Conservation (phyloP, 2,113 vertebrate genomes). For the chimpanzee (Pan troglodytes) region NHGRI_mPanTro3-v2.1_pri NC_072402.2:105587001-105587500, state of each 20-base stretch:
- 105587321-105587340: slow-evolving; percentile 18
- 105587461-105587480: neutral
- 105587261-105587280: neutral
- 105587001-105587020: neutral
- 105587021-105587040: neutral
- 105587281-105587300: slow-evolving; percentile 32
- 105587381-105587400: neutral
- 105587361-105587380: neutral
- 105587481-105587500: slow-evolving; percentile 63
- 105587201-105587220: slow-evolving; percentile 25
- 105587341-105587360: slow-evolving; percentile 46
- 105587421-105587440: slow-evolving; percentile 38
- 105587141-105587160: slow-evolving; percentile 9
- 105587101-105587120: neutral
- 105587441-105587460: slow-evolving; percentile 28
- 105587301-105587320: neutral
- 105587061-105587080: neutral
- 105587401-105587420: slow-evolving; percentile 1
- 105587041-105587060: slow-evolving; percentile 6
- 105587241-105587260: slow-evolving; percentile 8
- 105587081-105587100: neutral
- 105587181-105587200: slow-evolving; percentile 37
- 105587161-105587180: slow-evolving; percentile 44
- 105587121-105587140: neutral
- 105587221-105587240: slow-evolving; percentile 5